Evolutionary conservation across 1,140 invertebrate species (phyloP), one percentile per base, ranked within the genome.

Genomic region (Ceratosolen fusciceps): DNA sequence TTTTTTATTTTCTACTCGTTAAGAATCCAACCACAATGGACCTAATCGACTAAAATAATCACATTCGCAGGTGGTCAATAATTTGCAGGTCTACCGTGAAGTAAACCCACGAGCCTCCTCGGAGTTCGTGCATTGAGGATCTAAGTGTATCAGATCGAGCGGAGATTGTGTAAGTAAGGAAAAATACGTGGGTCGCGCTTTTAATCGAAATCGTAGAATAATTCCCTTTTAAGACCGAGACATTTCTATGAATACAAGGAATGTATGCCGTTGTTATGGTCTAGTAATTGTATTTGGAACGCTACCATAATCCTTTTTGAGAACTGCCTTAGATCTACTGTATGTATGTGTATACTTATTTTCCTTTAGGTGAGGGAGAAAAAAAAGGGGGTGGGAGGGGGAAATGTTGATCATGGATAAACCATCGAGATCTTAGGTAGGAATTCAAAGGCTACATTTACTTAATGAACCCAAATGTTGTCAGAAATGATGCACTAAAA

Each of bases 391-490:
- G n/a, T n/a, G n/a, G n/a, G n/a, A n/a, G 29, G 34, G 37, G 37
- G 37, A 65, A 37, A n/a, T 65, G 19, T 34, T 65, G 29, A 7
- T 37, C 31, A 37, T 65, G 60, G 19, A 37, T 7, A 62, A 60
- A 7, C 10, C 60, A 37, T 52, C 1, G 12, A 9, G 16, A 3
- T 65, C 37, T 37, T n/a, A 14, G 12, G 29, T 34, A 1, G 26
- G 19, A 37, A 37, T 65, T 65, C 14, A 65, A 37, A 37, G 31
- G 10, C n/a, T 65, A n/a, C 31, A 37, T 14, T 14, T 21, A 21
- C 34, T 8, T 65, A n/a, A 34, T 62, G 60, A 62, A 62, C 60
- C n/a, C n/a, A n/a, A n/a, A n/a, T n/a, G n/a, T 34, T 62, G 14
- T 52, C 16, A 52, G 12, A 43, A 5, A 43, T 12, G 12, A 12